phyloP scores from a whole-genome alignment of 2,888 invertebrate genomes.

The Druceiella hillmani region DNA sequence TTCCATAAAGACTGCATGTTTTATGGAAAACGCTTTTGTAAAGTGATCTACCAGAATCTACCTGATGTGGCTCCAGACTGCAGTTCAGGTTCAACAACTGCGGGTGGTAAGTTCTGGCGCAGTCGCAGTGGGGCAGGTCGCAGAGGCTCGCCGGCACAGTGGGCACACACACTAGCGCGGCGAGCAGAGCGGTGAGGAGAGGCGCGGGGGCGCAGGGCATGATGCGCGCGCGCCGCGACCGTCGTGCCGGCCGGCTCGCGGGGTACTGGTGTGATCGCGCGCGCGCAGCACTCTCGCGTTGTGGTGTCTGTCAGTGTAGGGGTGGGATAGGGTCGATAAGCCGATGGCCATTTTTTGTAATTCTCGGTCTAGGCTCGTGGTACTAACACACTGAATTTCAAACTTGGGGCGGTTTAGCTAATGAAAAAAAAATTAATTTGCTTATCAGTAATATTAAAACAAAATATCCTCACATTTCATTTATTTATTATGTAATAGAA shows the following conservation, averaged over 20 bases:
- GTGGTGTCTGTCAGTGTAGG: no score
- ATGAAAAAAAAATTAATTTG: no score
- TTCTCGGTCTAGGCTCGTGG: no score
- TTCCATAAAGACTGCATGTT: no score
- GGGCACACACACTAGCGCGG: conserved; percentile 21
- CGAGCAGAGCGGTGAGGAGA: conserved; percentile 32
- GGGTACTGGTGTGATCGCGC: conserved; percentile 27
- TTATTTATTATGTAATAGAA: no score
- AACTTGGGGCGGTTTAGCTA: no score
- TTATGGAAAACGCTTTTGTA: no score
- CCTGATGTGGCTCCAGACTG: conserved; percentile 55
- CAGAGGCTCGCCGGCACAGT: conserved; percentile 43
- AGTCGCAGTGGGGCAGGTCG: conserved; percentile 53
- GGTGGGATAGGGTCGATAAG: not conserved
- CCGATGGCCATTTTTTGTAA: conserved; percentile 4
- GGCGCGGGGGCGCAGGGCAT: conserved; percentile 30
- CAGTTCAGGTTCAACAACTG: conserved; percentile 61
- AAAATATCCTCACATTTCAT: no score
- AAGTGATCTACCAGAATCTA: no score
- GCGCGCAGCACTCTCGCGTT: conserved; percentile 31
- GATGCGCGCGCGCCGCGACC: conserved; percentile 19
- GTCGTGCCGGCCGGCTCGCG: conserved; percentile 17
- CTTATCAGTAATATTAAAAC: no score
- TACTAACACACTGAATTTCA: no score
- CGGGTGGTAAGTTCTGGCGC: conserved; percentile 50